A percentile compares a stretch with the other conserved stretches of the same genome.
These are phyloP conservation scores for Melanotaenia trifasciata DNA, from an alignment of 2,797 vertebrate species.

Conservation along the genomic window DNA sequence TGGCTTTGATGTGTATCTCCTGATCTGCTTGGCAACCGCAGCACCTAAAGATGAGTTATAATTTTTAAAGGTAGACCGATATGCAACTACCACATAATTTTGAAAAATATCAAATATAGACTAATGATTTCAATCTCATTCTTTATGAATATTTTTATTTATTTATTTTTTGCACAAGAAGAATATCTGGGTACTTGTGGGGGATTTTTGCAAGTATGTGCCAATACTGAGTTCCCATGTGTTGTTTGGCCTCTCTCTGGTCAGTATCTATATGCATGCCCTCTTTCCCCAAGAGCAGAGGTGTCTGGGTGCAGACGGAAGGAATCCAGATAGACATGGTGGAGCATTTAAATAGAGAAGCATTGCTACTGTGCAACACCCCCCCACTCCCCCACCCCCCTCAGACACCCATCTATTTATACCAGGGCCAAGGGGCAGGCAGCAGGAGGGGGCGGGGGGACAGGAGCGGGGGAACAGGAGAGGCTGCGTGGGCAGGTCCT, in stretches of 20 bases:
- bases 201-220: constrained; percentile 8
- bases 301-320: constrained; percentile 60
- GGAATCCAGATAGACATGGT: constrained; percentile 67
- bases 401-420: constrained; percentile 81
- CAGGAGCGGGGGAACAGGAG: constrained; percentile 36
- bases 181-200: constrained; percentile 3
- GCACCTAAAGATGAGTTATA: neutral
- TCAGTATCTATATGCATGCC: constrained; percentile 12
- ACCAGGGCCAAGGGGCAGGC: constrained; percentile 68
- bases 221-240: constrained; percentile 8
- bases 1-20: neutral
- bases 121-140: too few relatives aligned
- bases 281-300: constrained; percentile 13
- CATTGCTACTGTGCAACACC: constrained; percentile 42
- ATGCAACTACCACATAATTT: neutral
- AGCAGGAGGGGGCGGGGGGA: constrained; percentile 26
- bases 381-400: constrained; percentile 6
- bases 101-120: neutral
- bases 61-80: neutral
- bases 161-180: neutral
- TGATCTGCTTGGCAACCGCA: neutral
- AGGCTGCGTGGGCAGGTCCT: constrained; percentile 76
- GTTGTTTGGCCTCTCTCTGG: constrained; percentile 2
- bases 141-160: neutral
- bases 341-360: constrained; percentile 69